These are phyloP conservation scores for Oenanthe oenanthe DNA, from an alignment of 2,113 vertebrate genomes.

Conservation along the genomic window DNA sequence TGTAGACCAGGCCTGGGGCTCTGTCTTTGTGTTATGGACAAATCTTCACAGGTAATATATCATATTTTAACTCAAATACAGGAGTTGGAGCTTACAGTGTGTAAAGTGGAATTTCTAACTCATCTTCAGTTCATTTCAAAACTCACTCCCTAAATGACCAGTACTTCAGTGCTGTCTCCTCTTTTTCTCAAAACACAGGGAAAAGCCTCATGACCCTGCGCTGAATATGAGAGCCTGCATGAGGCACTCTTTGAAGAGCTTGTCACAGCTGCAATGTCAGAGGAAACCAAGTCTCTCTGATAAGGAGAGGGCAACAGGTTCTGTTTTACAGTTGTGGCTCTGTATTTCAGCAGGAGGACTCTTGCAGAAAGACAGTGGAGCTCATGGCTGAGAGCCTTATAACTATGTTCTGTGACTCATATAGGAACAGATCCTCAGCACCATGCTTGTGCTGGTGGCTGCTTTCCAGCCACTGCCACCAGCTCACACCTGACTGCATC, in stretches of 20 bases:
- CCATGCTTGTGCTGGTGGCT: background rate
- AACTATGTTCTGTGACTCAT: background rate
- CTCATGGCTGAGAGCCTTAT: background rate
- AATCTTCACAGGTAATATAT: conserved; percentile 20
- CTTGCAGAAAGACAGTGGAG: background rate
- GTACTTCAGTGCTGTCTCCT: conserved; percentile 4
- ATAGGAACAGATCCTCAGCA: background rate
- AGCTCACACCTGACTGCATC: background rate
- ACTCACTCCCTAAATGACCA: conserved; percentile 10
- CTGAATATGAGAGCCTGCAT: background rate
- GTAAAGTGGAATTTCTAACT: conserved; percentile 35
- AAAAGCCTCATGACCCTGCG: conserved; percentile 20
- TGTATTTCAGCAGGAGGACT: background rate
- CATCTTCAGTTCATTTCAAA: conserved; percentile 40
- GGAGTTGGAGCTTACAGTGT: background rate
- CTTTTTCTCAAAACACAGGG: conserved; percentile 27
- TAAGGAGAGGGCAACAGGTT: background rate
- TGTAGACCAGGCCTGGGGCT: conserved; percentile 9
- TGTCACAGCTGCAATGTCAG: background rate
- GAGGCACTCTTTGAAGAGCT: conserved; percentile 40
- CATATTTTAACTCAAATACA: background rate
- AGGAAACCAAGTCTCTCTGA: background rate
- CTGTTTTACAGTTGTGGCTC: background rate
- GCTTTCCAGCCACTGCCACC: background rate
- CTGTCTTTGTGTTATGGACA: conserved; percentile 26